phyloP scores from a whole-genome alignment of 2,797 vertebrate genomes.

The Enteromius unitaeniatus region DNA sequence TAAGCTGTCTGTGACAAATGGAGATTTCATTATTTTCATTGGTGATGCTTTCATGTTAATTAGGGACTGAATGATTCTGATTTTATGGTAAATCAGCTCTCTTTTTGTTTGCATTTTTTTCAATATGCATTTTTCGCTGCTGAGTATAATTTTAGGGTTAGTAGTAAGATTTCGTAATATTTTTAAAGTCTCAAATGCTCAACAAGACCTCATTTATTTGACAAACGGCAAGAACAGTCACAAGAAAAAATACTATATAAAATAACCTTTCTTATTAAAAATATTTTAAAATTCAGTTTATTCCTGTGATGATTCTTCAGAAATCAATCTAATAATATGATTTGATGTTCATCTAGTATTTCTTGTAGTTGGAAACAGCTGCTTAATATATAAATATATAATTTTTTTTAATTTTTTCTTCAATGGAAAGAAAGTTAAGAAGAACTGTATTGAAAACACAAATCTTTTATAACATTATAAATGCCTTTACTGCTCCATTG shows the following conservation, averaged over 20 bases:
- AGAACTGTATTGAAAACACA: background rate
- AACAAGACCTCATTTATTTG: background rate
- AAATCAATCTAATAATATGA: background rate
- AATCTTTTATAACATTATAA: too few species aligned
- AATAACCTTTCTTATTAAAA: background rate
- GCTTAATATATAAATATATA: too few species aligned
- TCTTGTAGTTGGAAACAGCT: background rate
- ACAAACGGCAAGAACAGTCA: too few species aligned
- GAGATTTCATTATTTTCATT: background rate
- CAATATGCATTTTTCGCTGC: background rate
- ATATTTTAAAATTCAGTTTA: background rate
- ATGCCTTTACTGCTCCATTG: background rate
- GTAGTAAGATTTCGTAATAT: background rate
- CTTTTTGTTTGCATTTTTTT: background rate
- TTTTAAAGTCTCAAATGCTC: background rate
- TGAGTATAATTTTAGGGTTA: background rate
- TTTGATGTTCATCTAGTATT: background rate
- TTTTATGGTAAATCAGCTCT: background rate
- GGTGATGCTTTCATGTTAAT: background rate
- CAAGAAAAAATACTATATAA: background rate
- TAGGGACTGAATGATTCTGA: background rate
- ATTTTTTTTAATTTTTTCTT: background rate
- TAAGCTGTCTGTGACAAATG: background rate
- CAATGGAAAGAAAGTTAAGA: background rate
- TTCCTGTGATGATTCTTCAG: background rate